phyloP scores from a whole-genome alignment of 2,888 invertebrate genomes.

The Noctuana brunneofusca region DNA sequence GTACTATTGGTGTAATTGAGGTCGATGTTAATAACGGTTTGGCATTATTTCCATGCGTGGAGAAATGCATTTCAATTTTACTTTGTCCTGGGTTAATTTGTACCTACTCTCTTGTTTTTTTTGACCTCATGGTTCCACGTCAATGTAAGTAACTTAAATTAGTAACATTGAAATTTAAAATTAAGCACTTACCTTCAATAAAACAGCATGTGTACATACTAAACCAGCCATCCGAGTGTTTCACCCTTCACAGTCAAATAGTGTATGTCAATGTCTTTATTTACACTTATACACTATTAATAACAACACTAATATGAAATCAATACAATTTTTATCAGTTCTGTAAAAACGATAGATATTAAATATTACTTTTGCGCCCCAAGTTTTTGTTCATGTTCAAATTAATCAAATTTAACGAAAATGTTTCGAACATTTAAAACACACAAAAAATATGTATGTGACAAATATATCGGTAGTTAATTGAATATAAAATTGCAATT shows the following conservation, averaged over 20 bases:
- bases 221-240: slow-evolving; percentile 56
- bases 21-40: no score
- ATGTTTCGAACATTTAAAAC: no score
- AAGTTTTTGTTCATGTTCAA: neutral
- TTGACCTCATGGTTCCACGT: no score
- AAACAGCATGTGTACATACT: slow-evolving; percentile 62
- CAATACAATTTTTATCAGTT: neutral
- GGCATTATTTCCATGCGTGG: no score
- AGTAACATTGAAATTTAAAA: no score
- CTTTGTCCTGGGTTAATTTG: no score
- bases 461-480: neutral
- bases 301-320: neutral
- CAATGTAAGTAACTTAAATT: neutral
- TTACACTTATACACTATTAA: slow-evolving; percentile 4
- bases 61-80: no score
- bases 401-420: neutral
- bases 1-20: no score
- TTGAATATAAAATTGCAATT: slow-evolving; percentile 8
- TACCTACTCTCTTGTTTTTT: no score
- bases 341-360: neutral
- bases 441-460: neutral
- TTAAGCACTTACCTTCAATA: slow-evolving; percentile 60
- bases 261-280: slow-evolving; percentile 39
- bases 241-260: slow-evolving; percentile 48
- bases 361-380: neutral